Evolutionary conservation across 2,888 invertebrate genomes (phyloP), one percentile per base, ranked within the genome.

Genomic region (Dasypolia templi): DNA sequence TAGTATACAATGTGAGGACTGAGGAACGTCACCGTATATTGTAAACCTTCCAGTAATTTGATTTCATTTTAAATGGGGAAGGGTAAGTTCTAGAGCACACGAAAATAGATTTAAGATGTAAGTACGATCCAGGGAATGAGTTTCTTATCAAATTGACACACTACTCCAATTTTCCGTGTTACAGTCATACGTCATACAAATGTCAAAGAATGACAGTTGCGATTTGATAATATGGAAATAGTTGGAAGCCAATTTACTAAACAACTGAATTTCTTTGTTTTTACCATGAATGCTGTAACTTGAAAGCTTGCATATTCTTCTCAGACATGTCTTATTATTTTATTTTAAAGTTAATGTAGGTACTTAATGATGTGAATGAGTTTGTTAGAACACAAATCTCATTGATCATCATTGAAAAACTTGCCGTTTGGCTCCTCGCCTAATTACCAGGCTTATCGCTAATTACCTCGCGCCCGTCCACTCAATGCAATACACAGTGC

Each of bases 371-470:
- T n/a, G n/a, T n/a, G n/a, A n/a, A n/a, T n/a, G n/a, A n/a, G n/a
- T n/a, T n/a, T n/a, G n/a, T 42, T 42, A 11, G 62, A 29, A 44
- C 44, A 51, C 14, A 58, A 44, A 79, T 63, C 53, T 64, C 64
- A 85, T 85, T 81, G 82, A 83, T 81, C 51, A 70, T 77, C 77
- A 83, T 72, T 72, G 79, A 84, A 84, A 86, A 82, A 77, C 73
- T 82, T 78, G 72, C 49, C 72, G 72, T 84, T 86, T 88, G 84
- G 89, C 87, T 67, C 66, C 71, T 73, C 4, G 87, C 90, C 90
- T 88, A 90, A 90, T 89, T 89, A 86, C 84, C 73, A 29, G 72
- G 81, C 84, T 87, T 85, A 87, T 88, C 73, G 80, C 71, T 88
- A 87, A 88, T 88, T 86, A 87, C 82, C 68, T 70, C 46, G 53